A percentile compares a stretch with the other conserved stretches of the same genome.
Conservation (phyloP, 2,113 vertebrate genomes). For the Odocoileus virginianus region DNA sequence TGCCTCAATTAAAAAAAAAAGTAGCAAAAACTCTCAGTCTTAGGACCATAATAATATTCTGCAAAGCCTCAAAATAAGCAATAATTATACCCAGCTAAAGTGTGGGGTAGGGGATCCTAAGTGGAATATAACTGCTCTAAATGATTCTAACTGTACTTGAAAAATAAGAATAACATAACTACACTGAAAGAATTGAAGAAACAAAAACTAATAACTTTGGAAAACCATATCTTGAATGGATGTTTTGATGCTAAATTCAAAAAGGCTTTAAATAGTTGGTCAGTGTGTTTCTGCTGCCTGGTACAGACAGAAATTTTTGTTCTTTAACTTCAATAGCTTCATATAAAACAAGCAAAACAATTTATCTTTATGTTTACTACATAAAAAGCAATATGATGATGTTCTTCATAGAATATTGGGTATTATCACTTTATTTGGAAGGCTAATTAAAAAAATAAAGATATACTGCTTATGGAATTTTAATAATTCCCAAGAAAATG, state of each 20-base stretch:
- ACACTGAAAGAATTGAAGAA: not conserved
- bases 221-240: not conserved
- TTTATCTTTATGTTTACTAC: not conserved
- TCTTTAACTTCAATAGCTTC: not conserved
- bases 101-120: not conserved
- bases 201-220: not conserved
- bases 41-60: not conserved
- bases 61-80: not conserved
- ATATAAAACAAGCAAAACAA: not conserved
- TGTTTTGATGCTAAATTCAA: not conserved
- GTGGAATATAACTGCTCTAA: not conserved
- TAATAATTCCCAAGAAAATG: slow-evolving; percentile 5
- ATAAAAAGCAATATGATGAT: not conserved
- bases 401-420: not conserved
- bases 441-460: not conserved
- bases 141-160: not conserved
- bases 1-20: not conserved
- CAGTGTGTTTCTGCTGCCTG: not conserved
- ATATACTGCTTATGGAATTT: not conserved
- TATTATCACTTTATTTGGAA: not conserved
- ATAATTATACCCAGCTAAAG: not conserved
- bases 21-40: not conserved
- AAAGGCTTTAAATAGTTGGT: not conserved
- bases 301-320: not conserved
- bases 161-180: not conserved